Evolutionary conservation across 2,113 vertebrate genomes (phyloP).

Genomic region (Astur gentilis): DNA sequence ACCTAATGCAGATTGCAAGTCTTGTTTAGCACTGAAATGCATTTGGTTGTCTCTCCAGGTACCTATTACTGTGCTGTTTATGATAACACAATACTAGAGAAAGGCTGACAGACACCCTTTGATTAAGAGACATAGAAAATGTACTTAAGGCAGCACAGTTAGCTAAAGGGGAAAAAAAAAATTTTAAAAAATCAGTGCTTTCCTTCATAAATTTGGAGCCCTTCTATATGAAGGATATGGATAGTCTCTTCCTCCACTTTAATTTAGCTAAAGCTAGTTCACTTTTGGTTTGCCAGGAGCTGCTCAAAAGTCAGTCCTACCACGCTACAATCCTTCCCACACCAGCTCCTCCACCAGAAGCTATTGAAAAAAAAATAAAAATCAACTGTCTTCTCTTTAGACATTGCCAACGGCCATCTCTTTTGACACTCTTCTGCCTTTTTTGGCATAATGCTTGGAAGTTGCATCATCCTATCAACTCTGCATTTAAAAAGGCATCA

Average conservation of each 20-base stretch:
- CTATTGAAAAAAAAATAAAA: too few species aligned
- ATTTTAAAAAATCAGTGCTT: neutral
- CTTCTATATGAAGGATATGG: neutral
- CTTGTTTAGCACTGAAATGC: neutral
- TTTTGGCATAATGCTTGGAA: neutral
- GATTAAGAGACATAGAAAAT: conserved; percentile 35
- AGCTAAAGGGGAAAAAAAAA: neutral
- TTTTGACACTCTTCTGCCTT: neutral
- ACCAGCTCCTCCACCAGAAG: neutral
- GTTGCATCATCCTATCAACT: neutral
- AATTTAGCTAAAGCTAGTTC: neutral
- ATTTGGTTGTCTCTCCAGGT: neutral
- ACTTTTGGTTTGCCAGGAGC: neutral
- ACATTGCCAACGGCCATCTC: neutral
- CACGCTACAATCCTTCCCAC: neutral
- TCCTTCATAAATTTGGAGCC: neutral
- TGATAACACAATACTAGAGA: neutral
- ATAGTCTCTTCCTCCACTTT: neutral
- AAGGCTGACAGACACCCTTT: neutral
- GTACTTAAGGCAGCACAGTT: neutral
- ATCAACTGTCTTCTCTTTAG: neutral
- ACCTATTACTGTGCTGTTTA: neutral
- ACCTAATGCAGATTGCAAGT: neutral
- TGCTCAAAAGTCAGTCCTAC: neutral
- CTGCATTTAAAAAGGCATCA: neutral